Conservation (phyloP, 2,113 vertebrate species). For the Lycaon pictus region DNA sequence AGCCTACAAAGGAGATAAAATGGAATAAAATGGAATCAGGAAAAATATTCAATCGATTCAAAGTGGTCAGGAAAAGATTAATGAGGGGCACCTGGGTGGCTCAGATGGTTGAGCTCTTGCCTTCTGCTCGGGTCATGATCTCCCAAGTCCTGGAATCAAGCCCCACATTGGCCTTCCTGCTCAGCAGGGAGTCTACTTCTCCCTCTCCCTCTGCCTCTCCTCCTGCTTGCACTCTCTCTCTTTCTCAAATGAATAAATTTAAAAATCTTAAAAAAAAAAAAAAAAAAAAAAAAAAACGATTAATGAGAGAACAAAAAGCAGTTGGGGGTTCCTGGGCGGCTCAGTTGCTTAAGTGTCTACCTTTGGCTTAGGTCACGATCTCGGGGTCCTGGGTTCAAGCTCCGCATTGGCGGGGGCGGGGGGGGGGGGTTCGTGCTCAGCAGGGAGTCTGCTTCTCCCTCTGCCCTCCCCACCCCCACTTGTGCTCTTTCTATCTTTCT, state of each 20-base stretch:
- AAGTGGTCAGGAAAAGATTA: not conserved
- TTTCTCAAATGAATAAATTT: not conserved
- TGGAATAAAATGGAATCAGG: not conserved
- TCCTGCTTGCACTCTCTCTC: not conserved
- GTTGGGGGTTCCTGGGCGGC: too few relatives aligned
- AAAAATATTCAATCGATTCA: constrained; percentile 29
- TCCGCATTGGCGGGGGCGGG: too few relatives aligned
- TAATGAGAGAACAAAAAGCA: too few relatives aligned
- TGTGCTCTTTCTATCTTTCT: too few relatives aligned
- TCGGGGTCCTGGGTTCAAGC: too few relatives aligned
- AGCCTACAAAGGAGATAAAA: not conserved
- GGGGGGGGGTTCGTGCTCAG: too few relatives aligned
- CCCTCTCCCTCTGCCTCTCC: not conserved
- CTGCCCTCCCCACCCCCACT: too few relatives aligned
- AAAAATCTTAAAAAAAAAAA: too few relatives aligned
- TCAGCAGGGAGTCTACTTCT: not conserved
- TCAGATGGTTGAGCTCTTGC: not conserved
- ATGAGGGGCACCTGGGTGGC: not conserved
- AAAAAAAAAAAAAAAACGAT: too few relatives aligned
- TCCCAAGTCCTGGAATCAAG: not conserved
- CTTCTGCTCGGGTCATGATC: not conserved
- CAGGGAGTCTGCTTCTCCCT: too few relatives aligned
- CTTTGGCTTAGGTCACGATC: too few relatives aligned
- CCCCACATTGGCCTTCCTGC: not conserved
- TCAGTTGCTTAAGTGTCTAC: too few relatives aligned